A percentile compares a stretch with the other conserved stretches of the same genome.
Evolutionary conservation across 2,113 vertebrate genomes (phyloP).

Genomic region (Sisor rabdophorus): DNA sequence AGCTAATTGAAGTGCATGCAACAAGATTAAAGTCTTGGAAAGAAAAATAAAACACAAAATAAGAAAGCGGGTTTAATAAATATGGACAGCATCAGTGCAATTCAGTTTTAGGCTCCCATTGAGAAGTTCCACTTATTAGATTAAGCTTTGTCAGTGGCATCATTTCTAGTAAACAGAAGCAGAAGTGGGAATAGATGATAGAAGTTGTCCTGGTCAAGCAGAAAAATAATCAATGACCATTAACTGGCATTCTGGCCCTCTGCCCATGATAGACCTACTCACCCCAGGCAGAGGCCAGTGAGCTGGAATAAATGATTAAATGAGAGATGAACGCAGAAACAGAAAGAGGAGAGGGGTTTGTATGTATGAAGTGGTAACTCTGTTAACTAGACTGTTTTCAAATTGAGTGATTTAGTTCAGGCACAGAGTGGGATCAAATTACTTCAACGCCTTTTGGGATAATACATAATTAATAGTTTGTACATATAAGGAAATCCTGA

Average conservation of each 20-base stretch:
- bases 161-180: slow-evolving; percentile 52
- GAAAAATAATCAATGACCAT: slow-evolving; percentile 49
- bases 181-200: slow-evolving; percentile 49
- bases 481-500: slow-evolving; percentile 39
- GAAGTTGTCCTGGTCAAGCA: slow-evolving; percentile 37
- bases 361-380: neutral
- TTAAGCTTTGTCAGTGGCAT: slow-evolving; percentile 48
- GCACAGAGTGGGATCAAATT: slow-evolving; percentile 4
- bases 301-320: slow-evolving; percentile 28
- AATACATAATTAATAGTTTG: slow-evolving; percentile 28
- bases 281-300: slow-evolving; percentile 33
- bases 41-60: slow-evolving; percentile 29
- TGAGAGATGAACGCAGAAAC: slow-evolving; percentile 7
- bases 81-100: slow-evolving; percentile 35
- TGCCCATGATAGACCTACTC: slow-evolving; percentile 26
- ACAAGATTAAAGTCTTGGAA: neutral
- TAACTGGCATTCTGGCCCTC: slow-evolving; percentile 42
- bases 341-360: slow-evolving; percentile 13
- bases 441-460: slow-evolving; percentile 18
- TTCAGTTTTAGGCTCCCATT: slow-evolving; percentile 45
- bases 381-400: slow-evolving; percentile 22
- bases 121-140: slow-evolving; percentile 51
- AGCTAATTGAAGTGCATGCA: neutral
- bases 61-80: slow-evolving; percentile 31
- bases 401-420: slow-evolving; percentile 11